These are phyloP conservation scores for Melinaea marsaeus DNA, from an alignment of 2,888 invertebrate genomes.

Conservation along the genomic window DNA sequence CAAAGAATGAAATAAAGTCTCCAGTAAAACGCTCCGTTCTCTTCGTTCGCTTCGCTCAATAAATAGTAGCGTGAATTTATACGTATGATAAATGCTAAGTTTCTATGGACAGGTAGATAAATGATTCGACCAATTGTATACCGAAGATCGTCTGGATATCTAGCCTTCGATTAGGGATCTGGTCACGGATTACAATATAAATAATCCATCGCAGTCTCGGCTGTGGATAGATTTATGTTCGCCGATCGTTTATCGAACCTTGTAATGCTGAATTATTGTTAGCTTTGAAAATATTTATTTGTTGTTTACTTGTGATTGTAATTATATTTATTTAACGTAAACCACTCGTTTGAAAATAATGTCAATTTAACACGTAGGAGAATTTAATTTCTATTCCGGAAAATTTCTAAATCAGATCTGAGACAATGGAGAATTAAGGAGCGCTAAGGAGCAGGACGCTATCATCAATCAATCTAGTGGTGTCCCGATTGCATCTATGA, in stretches of 20 bases:
- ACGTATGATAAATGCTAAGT: background rate
- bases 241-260: background rate
- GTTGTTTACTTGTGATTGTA: too few relatives aligned
- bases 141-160: background rate
- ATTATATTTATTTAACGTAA: too few relatives aligned
- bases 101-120: background rate
- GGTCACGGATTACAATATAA: conserved; percentile 8
- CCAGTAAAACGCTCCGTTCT: too few relatives aligned
- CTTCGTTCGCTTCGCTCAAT: too few relatives aligned
- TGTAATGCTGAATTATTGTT: background rate
- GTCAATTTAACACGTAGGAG: background rate
- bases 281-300: background rate
- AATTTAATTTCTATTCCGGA: background rate
- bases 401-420: background rate
- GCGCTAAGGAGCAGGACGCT: background rate
- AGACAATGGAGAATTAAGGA: conserved; percentile 1
- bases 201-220: conserved; percentile 1
- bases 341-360: too few relatives aligned
- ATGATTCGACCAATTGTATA: background rate
- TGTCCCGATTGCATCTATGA: conserved; percentile 3
- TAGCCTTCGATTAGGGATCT: background rate
- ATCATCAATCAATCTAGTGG: conserved; percentile 3
- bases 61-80: too few relatives aligned
- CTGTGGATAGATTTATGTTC: conserved; percentile 1
- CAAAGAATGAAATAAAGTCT: too few relatives aligned